phyloP scores from a whole-genome alignment of 2,797 vertebrate species.

The Champsocephalus esox region DNA sequence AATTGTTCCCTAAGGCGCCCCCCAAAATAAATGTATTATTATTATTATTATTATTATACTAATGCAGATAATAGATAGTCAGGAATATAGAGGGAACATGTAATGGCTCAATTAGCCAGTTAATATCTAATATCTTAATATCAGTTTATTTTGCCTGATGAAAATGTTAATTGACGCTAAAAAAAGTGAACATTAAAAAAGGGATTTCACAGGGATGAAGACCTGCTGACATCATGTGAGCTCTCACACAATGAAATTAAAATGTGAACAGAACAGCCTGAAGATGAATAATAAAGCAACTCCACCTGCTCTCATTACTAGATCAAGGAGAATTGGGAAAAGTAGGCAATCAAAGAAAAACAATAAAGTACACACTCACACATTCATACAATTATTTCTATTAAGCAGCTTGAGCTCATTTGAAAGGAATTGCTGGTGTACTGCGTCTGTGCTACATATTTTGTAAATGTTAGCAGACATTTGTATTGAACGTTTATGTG shows the following conservation, averaged over 20 bases:
- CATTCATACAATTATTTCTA: too few relatives aligned
- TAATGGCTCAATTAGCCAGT: too few relatives aligned
- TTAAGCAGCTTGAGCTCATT: not conserved
- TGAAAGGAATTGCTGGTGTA: not conserved
- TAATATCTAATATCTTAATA: too few relatives aligned
- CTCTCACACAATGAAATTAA: not conserved
- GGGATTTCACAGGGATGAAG: not conserved
- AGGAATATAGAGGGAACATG: too few relatives aligned
- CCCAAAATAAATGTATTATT: too few relatives aligned
- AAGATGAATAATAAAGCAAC: slow-evolving; percentile 15
- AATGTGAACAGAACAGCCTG: slow-evolving; percentile 8
- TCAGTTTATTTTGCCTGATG: not conserved
- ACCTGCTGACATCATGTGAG: not conserved
- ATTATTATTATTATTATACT: too few relatives aligned
- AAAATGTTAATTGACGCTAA: not conserved
- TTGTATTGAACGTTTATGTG: slow-evolving; percentile 10
- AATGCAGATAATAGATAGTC: too few relatives aligned
- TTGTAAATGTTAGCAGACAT: not conserved
- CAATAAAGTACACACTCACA: not conserved
- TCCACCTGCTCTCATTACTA: not conserved
- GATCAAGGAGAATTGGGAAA: not conserved
- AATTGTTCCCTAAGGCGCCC: too few relatives aligned
- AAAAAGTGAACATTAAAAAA: slow-evolving; percentile 6
- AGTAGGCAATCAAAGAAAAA: slow-evolving; percentile 2
- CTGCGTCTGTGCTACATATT: not conserved